Conservation (phyloP, 2,113 vertebrate genomes). For the Eupsittula cactorum region DNA sequence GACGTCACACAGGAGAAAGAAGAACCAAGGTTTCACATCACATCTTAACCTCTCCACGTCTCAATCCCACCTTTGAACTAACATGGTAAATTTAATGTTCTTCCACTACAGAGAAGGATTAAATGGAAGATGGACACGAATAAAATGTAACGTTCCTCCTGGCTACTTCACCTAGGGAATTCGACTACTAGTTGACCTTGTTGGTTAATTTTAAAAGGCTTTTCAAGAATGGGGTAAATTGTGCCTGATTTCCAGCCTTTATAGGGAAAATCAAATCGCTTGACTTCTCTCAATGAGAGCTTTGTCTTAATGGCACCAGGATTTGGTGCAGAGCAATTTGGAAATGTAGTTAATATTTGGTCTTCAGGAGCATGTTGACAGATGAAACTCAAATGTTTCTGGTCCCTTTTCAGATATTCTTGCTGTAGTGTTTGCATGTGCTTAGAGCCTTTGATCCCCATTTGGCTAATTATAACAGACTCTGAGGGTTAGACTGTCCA, state of each 20-base stretch:
- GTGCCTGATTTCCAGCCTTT: background rate
- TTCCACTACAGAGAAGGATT: background rate
- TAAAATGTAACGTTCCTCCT: background rate
- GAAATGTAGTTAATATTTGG: background rate
- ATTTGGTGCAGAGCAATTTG: background rate
- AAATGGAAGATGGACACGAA: background rate
- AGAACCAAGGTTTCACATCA: background rate
- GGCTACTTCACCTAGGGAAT: background rate
- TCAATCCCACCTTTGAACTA: background rate
- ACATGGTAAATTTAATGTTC: background rate
- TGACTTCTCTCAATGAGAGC: background rate
- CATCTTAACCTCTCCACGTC: background rate
- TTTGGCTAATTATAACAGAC: background rate
- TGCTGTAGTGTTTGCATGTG: background rate
- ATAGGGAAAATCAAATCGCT: background rate
- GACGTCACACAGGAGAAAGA: background rate
- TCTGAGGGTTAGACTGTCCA: background rate
- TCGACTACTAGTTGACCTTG: background rate
- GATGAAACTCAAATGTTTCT: conserved; percentile 40
- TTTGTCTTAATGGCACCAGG: background rate
- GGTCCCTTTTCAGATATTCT: conserved; percentile 1
- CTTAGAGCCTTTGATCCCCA: background rate
- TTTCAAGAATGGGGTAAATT: background rate
- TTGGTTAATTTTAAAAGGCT: background rate
- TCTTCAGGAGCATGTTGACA: conserved; percentile 24